Evolutionary conservation across 2,888 invertebrate species (phyloP).

Genomic region (Ectemnius continuus): DNA sequence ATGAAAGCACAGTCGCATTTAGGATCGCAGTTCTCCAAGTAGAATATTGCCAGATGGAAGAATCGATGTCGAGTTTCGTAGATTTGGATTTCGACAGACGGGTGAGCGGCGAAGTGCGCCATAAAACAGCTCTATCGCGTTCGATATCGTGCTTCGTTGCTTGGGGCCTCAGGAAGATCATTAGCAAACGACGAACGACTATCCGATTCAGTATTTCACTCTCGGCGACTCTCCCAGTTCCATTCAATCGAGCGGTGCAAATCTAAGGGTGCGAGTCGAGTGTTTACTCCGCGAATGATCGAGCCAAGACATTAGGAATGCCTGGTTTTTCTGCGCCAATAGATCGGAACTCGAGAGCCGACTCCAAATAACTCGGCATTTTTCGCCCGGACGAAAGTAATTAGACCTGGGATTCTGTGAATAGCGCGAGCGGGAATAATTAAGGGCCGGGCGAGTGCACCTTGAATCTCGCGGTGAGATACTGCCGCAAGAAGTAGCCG

Average conservation of each 20-base stretch:
- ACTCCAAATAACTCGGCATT: background rate
- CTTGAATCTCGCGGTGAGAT: constrained; percentile 8
- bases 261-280: too few species aligned
- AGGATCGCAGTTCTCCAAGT: too few species aligned
- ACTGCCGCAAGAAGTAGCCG: background rate
- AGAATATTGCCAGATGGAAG: too few species aligned
- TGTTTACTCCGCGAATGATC: constrained; percentile 1
- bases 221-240: constrained; percentile 19
- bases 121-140: constrained; percentile 44
- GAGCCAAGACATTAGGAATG: constrained; percentile 17
- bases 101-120: constrained; percentile 24
- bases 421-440: background rate
- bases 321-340: background rate
- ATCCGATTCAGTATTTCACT: constrained; percentile 20
- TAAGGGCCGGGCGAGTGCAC: constrained; percentile 5
- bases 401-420: constrained; percentile 8
- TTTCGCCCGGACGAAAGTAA: background rate
- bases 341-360: background rate
- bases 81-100: constrained; percentile 29
- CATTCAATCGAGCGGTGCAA: constrained; percentile 12
- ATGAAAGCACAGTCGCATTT: too few species aligned
- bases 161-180: constrained; percentile 35
- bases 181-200: constrained; percentile 36
- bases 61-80: too few species aligned
- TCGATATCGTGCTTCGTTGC: constrained; percentile 32